A percentile compares a stretch with the other conserved stretches of the same genome.
These are phyloP conservation scores for Gambusia affinis DNA, from an alignment of 2,113 vertebrate species.

Conservation along the genomic window DNA sequence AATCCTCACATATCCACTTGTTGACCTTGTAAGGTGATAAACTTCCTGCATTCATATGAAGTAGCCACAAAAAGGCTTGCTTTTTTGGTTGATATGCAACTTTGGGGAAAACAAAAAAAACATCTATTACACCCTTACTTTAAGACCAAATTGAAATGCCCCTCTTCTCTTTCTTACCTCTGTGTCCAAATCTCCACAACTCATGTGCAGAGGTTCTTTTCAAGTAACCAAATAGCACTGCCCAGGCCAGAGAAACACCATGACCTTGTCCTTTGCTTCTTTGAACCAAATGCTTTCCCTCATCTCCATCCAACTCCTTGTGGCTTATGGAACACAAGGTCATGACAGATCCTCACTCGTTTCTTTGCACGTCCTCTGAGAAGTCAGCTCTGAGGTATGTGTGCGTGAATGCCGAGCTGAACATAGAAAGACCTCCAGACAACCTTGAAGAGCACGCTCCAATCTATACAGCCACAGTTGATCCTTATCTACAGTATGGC, in stretches of 20 bases:
- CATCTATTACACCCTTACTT: conserved; percentile 42
- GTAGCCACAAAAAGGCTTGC: conserved; percentile 34
- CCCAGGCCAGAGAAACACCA: conserved; percentile 28
- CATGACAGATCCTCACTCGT: conserved; percentile 39
- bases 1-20: background rate
- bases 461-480: conserved; percentile 76
- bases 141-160: conserved; percentile 53
- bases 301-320: conserved; percentile 26
- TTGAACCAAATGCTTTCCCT: conserved; percentile 15
- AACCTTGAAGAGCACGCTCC: conserved; percentile 74
- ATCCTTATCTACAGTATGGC: conserved; percentile 74
- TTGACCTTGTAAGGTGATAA: conserved; percentile 33
- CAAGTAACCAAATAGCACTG: conserved; percentile 47
- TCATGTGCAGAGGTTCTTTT: conserved; percentile 41
- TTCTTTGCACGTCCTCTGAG: conserved; percentile 45
- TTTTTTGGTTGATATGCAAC: conserved; percentile 38
- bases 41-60: conserved; percentile 24
- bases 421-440: conserved; percentile 77
- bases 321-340: conserved; percentile 62
- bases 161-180: conserved; percentile 62
- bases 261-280: conserved; percentile 58
- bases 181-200: conserved; percentile 50
- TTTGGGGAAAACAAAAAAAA: conserved; percentile 45
- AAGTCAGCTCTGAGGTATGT: conserved; percentile 40
- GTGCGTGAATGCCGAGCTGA: conserved; percentile 43